phyloP scores from a whole-genome alignment of 37 sponge, comb jelly and placozoan species.

The Diacarnus erythraeanus region DNA sequence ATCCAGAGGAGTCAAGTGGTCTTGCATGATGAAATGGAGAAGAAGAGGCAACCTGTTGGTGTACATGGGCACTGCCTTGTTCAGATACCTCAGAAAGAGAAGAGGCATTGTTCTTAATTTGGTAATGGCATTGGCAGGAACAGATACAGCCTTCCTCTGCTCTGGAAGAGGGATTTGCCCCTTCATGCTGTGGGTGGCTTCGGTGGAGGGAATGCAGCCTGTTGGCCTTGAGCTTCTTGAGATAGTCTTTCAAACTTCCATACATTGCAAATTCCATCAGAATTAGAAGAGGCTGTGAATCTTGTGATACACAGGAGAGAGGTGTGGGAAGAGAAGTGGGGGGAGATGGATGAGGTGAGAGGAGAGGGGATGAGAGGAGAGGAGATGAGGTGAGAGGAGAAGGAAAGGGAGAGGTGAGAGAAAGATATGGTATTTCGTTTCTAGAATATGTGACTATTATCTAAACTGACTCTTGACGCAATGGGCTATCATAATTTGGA shows the following conservation, averaged over 20 bases:
- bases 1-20: not conserved
- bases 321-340: not conserved
- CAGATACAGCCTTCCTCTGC: not conserved
- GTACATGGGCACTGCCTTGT: not conserved
- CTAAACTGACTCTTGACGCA: too few species aligned
- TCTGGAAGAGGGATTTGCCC: not conserved
- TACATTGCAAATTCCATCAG: conserved; percentile 68
- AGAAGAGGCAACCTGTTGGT: not conserved
- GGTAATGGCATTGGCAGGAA: conserved; percentile 4
- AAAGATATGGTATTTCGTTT: not conserved
- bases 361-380: not conserved
- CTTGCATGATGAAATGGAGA: not conserved
- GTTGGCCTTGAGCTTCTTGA: conserved; percentile 1
- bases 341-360: not conserved
- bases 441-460: too few species aligned
- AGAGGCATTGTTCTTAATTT: not conserved
- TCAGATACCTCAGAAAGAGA: not conserved
- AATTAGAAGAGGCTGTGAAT: conserved; percentile 28
- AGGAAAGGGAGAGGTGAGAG: not conserved
- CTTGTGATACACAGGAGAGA: conserved; percentile 3
- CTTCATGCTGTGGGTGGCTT: not conserved
- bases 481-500: too few species aligned
- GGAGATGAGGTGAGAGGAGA: not conserved
- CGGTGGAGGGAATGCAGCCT: not conserved
- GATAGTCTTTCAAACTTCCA: conserved; percentile 60